Conservation (phyloP, 1,140 invertebrate species). For the Diprion similis region DNA sequence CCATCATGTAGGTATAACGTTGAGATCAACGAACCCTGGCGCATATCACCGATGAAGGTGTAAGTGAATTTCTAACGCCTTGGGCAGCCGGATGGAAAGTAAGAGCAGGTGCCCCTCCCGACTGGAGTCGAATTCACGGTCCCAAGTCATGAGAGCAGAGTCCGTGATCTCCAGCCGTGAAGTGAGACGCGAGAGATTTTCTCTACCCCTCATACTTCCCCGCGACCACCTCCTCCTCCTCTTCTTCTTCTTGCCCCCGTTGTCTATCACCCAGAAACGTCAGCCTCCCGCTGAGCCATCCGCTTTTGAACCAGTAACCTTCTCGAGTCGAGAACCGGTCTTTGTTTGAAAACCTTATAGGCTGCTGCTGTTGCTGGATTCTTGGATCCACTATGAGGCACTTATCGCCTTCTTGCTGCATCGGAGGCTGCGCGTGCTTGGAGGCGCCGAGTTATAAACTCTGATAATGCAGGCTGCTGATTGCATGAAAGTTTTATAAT, state of each 20-base stretch:
- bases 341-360: slow-evolving; percentile 38
- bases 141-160: too few species aligned
- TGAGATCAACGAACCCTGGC: background rate
- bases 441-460: background rate
- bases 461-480: background rate
- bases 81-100: background rate
- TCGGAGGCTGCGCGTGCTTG: background rate
- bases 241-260: background rate
- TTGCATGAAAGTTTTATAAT: too few species aligned
- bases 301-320: slow-evolving; percentile 59
- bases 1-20: background rate
- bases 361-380: slow-evolving; percentile 17
- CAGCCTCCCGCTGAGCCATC: slow-evolving; percentile 13
- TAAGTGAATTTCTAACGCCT: background rate
- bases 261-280: background rate
- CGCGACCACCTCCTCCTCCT: too few species aligned
- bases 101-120: background rate
- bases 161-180: too few species aligned
- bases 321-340: slow-evolving; percentile 58
- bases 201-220: background rate
- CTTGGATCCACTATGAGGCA: slow-evolving; percentile 40
- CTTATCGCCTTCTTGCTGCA: slow-evolving; percentile 36
- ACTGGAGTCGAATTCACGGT: too few species aligned
- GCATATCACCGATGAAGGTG: background rate
- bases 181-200: background rate